phyloP scores from a whole-genome alignment of 2,113 vertebrate genomes.

The Perca flavescens region DNA sequence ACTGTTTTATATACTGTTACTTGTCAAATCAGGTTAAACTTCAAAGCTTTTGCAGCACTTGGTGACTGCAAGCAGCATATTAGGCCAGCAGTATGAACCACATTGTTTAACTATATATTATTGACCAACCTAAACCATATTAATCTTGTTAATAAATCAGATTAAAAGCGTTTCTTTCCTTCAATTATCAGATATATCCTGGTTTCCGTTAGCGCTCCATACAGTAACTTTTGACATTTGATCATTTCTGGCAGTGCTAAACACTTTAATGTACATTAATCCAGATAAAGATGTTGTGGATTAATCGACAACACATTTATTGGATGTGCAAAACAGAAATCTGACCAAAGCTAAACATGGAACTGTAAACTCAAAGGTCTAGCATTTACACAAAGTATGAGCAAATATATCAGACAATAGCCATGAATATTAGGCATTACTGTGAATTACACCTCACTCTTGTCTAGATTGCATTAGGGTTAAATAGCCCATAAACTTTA shows the following conservation, averaged over 20 bases:
- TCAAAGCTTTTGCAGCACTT: background rate
- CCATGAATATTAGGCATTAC: background rate
- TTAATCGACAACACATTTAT: background rate
- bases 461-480: background rate
- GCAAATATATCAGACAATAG: background rate
- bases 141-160: background rate
- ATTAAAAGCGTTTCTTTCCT: background rate
- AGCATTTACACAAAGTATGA: background rate
- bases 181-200: background rate
- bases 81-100: background rate
- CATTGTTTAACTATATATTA: background rate
- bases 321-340: background rate
- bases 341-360: background rate
- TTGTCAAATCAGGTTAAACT: constrained; percentile 13
- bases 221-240: background rate
- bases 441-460: background rate
- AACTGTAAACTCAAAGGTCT: background rate
- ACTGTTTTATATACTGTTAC: background rate
- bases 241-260: background rate
- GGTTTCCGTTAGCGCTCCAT: background rate
- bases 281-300: background rate
- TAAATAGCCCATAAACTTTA: no score
- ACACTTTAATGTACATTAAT: background rate
- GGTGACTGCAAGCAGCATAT: background rate
- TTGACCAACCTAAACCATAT: background rate